Conservation (phyloP, 2,888 invertebrate species). For the Pristionchus arcanus region DNA sequence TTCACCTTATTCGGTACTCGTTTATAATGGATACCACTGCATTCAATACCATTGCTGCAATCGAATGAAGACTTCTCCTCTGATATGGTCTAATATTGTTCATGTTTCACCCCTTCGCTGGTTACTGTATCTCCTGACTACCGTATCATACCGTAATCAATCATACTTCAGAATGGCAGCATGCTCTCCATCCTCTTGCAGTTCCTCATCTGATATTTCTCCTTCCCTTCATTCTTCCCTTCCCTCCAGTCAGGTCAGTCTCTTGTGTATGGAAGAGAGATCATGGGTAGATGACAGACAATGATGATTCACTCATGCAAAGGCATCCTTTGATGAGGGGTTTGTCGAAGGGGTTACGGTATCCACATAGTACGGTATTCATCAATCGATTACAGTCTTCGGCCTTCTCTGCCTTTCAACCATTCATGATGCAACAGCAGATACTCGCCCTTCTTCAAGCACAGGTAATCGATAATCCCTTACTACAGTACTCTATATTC, state of each 20-base stretch:
- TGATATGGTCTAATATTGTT: not conserved
- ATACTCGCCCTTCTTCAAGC: slow-evolving; percentile 49
- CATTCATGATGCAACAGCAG: slow-evolving; percentile 54
- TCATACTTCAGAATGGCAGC: slow-evolving; percentile 17
- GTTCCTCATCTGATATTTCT: slow-evolving; percentile 35
- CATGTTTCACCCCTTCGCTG: not conserved
- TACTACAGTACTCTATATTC: not conserved
- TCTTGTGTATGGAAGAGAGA: not conserved
- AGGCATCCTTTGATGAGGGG: not conserved
- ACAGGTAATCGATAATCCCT: slow-evolving; percentile 46
- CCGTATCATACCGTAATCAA: slow-evolving; percentile 42
- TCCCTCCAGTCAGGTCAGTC: slow-evolving; percentile 15
- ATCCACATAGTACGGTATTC: not conserved
- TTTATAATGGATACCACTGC: not conserved
- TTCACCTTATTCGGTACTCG: not conserved
- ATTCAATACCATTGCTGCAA: not conserved
- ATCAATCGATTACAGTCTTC: slow-evolving; percentile 17
- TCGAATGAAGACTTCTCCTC: not conserved
- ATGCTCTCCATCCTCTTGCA: slow-evolving; percentile 41
- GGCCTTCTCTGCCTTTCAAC: slow-evolving; percentile 50
- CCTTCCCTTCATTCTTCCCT: not conserved
- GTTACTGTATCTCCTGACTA: slow-evolving; percentile 14
- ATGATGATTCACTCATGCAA: not conserved
- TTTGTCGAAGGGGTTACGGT: not conserved
- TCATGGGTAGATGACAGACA: not conserved